phyloP scores from a whole-genome alignment of 2,888 invertebrate genomes.

The Chrysomela aeneicollis region DNA sequence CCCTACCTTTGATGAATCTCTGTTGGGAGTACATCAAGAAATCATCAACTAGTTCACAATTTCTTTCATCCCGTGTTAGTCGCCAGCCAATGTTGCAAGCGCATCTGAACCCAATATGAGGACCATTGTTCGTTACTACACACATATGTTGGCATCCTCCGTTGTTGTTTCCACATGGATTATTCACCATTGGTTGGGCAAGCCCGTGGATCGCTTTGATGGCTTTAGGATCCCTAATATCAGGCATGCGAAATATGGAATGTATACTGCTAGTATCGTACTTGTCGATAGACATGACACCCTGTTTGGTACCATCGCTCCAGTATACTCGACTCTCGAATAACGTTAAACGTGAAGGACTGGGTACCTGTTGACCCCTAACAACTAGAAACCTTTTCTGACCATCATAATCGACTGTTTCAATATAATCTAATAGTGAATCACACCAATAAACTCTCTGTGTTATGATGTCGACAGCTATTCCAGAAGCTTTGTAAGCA shows the following conservation, averaged over 20 bases:
- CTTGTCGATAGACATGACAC: slow-evolving; percentile 81
- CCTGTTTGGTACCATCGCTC: slow-evolving; percentile 85
- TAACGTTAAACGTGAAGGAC: slow-evolving; percentile 81
- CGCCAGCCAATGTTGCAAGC: slow-evolving; percentile 90
- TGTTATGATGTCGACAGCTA: slow-evolving; percentile 89
- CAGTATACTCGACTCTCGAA: slow-evolving; percentile 90
- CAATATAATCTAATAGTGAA: slow-evolving; percentile 92
- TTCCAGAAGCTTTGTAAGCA: slow-evolving; percentile 91
- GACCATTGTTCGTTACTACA: slow-evolving; percentile 78
- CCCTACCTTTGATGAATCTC: slow-evolving; percentile 89
- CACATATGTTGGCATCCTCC: slow-evolving; percentile 95
- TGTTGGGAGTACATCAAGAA: slow-evolving; percentile 96
- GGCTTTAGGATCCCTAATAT: slow-evolving; percentile 83
- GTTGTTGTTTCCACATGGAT: slow-evolving; percentile 86
- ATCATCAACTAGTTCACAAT: slow-evolving; percentile 83
- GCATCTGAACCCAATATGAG: slow-evolving; percentile 85
- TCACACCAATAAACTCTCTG: slow-evolving; percentile 97
- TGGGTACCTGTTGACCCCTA: slow-evolving; percentile 84
- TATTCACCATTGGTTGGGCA: slow-evolving; percentile 73
- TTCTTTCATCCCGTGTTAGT: slow-evolving; percentile 75
- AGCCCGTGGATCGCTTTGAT: slow-evolving; percentile 83
- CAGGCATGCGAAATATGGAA: slow-evolving; percentile 80
- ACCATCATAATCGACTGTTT: slow-evolving; percentile 94
- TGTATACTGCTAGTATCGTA: slow-evolving; percentile 82
- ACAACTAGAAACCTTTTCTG: slow-evolving; percentile 80